Evolutionary conservation across 2,888 invertebrate genomes (phyloP).

Genomic region (Drosophila birchii): DNA sequence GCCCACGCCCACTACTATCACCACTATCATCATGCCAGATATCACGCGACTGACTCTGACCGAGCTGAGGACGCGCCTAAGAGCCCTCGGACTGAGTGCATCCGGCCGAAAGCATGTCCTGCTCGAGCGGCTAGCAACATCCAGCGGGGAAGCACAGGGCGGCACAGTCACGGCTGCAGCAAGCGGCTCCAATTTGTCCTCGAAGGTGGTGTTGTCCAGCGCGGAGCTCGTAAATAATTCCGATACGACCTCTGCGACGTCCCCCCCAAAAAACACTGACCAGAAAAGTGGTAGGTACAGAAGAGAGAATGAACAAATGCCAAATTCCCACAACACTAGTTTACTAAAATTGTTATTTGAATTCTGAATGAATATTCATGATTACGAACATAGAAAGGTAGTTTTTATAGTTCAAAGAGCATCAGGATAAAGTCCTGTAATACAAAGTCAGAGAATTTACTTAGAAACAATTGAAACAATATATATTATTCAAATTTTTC

Average conservation of each 20-base stretch:
- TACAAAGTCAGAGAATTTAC: background rate
- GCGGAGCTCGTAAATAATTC: slow-evolving; percentile 54
- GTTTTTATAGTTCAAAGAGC: background rate
- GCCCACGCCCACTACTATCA: slow-evolving; percentile 10
- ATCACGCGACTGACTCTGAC: slow-evolving; percentile 62
- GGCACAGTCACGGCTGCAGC: slow-evolving; percentile 3
- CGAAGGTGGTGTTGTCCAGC: slow-evolving; percentile 51
- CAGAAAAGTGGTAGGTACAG: slow-evolving; percentile 59
- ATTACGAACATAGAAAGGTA: background rate
- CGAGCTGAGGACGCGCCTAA: slow-evolving; percentile 71
- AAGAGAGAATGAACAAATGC: background rate
- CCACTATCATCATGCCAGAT: slow-evolving; percentile 39
- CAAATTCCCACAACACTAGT: slow-evolving; percentile 13
- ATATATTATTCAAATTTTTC: too few relatives aligned
- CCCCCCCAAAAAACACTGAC: slow-evolving; percentile 16
- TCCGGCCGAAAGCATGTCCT: slow-evolving; percentile 72
- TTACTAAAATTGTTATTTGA: background rate
- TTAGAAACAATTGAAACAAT: background rate
- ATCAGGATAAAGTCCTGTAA: background rate
- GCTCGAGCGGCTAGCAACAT: slow-evolving; percentile 69
- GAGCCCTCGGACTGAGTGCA: slow-evolving; percentile 66
- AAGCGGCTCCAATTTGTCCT: slow-evolving; percentile 62
- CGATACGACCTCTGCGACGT: slow-evolving; percentile 15
- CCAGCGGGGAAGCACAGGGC: slow-evolving; percentile 1
- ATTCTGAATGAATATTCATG: background rate